phyloP scores from a whole-genome alignment of 2,113 vertebrate species.

The Chauna torquata region DNA sequence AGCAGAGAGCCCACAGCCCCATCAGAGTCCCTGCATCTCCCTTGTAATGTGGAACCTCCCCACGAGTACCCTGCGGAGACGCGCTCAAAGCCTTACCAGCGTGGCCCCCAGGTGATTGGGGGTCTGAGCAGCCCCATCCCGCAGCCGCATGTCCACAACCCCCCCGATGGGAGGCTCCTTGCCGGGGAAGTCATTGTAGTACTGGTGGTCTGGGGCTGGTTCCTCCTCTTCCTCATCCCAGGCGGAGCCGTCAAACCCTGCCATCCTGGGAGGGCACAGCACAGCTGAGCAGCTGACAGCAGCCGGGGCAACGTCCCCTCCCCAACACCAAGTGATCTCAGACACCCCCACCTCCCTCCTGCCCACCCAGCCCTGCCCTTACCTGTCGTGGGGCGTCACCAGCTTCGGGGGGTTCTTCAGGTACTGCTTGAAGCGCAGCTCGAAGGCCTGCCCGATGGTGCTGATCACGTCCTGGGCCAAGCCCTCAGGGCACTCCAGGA shows the following conservation, averaged over 20 bases:
- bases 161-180: slow-evolving; percentile 96
- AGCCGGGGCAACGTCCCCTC: neutral
- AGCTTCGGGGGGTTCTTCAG: slow-evolving; percentile 97
- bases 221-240: slow-evolving; percentile 93
- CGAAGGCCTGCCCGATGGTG: slow-evolving; percentile 97
- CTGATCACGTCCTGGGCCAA: slow-evolving; percentile 98
- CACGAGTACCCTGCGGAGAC: accelerated
- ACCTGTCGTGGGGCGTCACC: slow-evolving; percentile 97
- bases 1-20: accelerated
- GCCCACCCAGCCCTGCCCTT: neutral
- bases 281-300: neutral
- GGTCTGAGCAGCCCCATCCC: slow-evolving; percentile 71
- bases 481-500: slow-evolving; percentile 95
- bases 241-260: slow-evolving; percentile 94
- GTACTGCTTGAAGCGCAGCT: slow-evolving; percentile 98
- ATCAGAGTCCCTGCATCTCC: accelerated
- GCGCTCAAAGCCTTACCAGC: slow-evolving; percentile 75
- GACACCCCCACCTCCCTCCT: neutral
- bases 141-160: slow-evolving; percentile 90
- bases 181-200: slow-evolving; percentile 96
- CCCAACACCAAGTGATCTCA: neutral
- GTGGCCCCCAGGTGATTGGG: slow-evolving; percentile 86
- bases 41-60: neutral
- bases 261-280: slow-evolving; percentile 81
- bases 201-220: slow-evolving; percentile 86